These are phyloP conservation scores for Lasioglossum albipes DNA, from an alignment of 1,140 invertebrate species.

Conservation along the genomic window DNA sequence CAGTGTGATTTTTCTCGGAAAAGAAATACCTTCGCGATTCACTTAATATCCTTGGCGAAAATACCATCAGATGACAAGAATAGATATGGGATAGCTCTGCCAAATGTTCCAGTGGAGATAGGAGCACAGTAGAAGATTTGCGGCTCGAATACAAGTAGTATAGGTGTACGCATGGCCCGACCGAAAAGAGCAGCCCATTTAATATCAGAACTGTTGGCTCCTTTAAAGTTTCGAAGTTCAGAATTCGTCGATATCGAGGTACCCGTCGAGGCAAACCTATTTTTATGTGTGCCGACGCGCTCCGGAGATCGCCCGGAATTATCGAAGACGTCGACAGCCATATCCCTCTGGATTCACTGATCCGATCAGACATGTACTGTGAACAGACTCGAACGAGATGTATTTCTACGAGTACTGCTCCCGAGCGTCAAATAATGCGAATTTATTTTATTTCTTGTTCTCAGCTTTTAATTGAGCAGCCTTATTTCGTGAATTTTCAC, in stretches of 20 bases:
- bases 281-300: constrained; percentile 8
- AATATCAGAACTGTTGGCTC: not conserved
- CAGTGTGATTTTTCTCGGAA: no score
- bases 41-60: not conserved
- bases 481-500: no score
- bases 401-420: not conserved
- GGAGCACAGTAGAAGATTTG: not conserved
- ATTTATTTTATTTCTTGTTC: no score
- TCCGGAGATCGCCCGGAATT: constrained; percentile 24
- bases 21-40: not conserved
- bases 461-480: no score
- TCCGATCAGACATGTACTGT: not conserved
- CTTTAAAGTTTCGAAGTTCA: constrained; percentile 11
- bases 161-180: no score
- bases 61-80: not conserved
- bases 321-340: not conserved
- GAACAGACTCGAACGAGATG: not conserved
- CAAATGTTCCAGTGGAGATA: not conserved
- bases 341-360: not conserved
- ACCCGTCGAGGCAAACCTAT: not conserved
- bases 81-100: constrained; percentile 5
- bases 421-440: not conserved
- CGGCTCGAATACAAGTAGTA: not conserved
- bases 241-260: constrained; percentile 20
- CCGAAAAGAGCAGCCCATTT: not conserved